A percentile compares a stretch with the other conserved stretches of the same genome.
phyloP scores from a whole-genome alignment of 2,113 vertebrate species.

The Zosterops pallidus region DNA sequence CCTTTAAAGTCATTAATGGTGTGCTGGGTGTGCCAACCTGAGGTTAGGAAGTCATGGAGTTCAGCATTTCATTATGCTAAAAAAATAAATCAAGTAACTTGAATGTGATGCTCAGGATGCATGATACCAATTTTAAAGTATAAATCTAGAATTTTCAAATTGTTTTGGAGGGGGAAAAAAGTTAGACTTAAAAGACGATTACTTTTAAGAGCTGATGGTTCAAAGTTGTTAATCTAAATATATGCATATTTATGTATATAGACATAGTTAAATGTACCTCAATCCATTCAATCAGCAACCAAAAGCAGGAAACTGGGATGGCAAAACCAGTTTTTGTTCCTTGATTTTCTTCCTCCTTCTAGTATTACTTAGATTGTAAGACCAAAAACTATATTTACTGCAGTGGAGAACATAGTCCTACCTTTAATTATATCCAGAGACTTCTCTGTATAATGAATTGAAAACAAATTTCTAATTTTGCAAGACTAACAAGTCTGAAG shows the following conservation, averaged over 20 bases:
- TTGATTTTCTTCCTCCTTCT: background rate
- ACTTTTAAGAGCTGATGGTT: background rate
- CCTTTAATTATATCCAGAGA: background rate
- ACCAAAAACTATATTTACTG: background rate
- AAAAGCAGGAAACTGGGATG: background rate
- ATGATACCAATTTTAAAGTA: background rate
- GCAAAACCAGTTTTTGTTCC: background rate
- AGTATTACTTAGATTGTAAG: background rate
- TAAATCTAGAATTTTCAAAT: background rate
- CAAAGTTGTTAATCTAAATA: background rate
- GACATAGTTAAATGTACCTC: background rate
- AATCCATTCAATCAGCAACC: background rate
- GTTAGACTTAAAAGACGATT: background rate
- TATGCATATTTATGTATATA: background rate
- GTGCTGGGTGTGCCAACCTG: background rate
- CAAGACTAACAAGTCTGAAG: background rate
- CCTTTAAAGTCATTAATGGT: background rate
- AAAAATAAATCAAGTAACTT: background rate
- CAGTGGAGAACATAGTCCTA: background rate
- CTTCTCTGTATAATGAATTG: background rate
- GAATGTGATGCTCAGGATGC: background rate
- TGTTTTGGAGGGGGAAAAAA: rapidly evolving
- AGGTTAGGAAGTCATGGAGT: background rate
- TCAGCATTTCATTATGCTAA: background rate
- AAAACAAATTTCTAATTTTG: background rate